Evolutionary conservation across 2,888 invertebrate genomes (phyloP).

Genomic region (Caenorhabditis auriculariae): DNA sequence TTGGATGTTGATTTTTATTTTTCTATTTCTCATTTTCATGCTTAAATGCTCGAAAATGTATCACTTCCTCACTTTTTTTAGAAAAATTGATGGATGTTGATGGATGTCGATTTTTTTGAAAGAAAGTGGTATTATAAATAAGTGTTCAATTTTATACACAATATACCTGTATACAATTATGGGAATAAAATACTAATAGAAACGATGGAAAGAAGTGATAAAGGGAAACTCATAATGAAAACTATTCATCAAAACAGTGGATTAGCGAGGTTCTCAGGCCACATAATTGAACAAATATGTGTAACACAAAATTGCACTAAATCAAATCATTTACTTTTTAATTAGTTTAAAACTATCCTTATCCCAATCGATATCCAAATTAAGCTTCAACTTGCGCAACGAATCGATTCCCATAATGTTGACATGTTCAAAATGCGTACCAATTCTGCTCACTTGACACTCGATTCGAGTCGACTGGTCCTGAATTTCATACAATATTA

Average conservation of each 20-base stretch:
- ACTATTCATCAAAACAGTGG: constrained; percentile 11
- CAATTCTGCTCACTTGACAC: constrained; percentile 12
- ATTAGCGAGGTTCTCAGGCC: constrained; percentile 3
- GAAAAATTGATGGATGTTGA: too few species aligned
- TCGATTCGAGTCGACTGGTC: constrained; percentile 8
- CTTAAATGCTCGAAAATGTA: too few species aligned
- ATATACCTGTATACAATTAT: constrained; percentile 9
- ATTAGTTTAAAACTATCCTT: constrained; percentile 1
- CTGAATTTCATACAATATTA: constrained; percentile 3
- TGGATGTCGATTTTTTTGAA: too few species aligned
- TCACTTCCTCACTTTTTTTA: too few species aligned
- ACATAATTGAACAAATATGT: neutral
- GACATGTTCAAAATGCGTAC: constrained; percentile 6
- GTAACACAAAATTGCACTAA: constrained; percentile 7
- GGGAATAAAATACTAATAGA: constrained; percentile 9
- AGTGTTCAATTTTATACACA: constrained; percentile 6
- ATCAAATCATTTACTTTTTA: constrained; percentile 6
- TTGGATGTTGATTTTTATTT: too few species aligned
- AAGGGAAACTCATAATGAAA: constrained; percentile 2
- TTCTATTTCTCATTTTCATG: too few species aligned
- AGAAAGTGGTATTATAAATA: neutral
- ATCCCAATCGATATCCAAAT: constrained; percentile 10
- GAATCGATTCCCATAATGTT: constrained; percentile 11
- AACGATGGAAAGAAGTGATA: constrained; percentile 8
- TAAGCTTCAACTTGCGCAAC: constrained; percentile 5